Conservation (phyloP, 2,797 vertebrate genomes). For the Microctenopoma steveboyesi region DNA sequence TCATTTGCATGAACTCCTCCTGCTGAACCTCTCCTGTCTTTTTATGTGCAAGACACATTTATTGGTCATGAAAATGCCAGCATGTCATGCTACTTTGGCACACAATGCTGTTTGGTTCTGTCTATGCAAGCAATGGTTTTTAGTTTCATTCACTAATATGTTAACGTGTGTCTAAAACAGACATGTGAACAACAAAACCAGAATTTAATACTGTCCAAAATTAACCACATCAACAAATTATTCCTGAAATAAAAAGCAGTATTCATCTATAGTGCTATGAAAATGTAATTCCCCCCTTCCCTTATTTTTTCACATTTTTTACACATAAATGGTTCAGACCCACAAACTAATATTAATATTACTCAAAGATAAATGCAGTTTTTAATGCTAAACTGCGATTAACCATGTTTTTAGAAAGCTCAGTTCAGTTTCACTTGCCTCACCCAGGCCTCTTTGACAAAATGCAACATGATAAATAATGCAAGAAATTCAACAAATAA, state of each 20-base stretch:
- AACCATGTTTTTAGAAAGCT: too few relatives aligned
- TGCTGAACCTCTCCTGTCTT: background rate
- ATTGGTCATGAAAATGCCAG: background rate
- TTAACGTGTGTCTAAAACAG: conserved; percentile 9
- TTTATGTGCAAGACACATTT: background rate
- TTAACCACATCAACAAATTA: conserved; percentile 4
- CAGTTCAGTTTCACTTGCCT: too few relatives aligned
- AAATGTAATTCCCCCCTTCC: too few relatives aligned
- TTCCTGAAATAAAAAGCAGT: background rate
- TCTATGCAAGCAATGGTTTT: background rate
- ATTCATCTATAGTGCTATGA: background rate
- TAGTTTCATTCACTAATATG: background rate
- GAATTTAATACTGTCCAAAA: conserved; percentile 7
- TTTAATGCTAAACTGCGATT: too few relatives aligned
- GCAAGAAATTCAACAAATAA: too few relatives aligned
- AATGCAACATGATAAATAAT: too few relatives aligned
- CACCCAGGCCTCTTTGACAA: too few relatives aligned
- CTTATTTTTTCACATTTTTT: too few relatives aligned
- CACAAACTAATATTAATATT: too few relatives aligned
- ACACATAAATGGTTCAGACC: too few relatives aligned
- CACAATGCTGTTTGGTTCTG: background rate
- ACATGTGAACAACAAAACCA: conserved; percentile 1
- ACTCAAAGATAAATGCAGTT: too few relatives aligned
- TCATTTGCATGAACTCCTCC: conserved; percentile 4
- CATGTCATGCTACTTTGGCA: conserved; percentile 5